These are phyloP conservation scores for Acanthaster planci DNA, from an alignment of 35 echinoderm and acorn worm genomes.

Conservation along the genomic window DNA sequence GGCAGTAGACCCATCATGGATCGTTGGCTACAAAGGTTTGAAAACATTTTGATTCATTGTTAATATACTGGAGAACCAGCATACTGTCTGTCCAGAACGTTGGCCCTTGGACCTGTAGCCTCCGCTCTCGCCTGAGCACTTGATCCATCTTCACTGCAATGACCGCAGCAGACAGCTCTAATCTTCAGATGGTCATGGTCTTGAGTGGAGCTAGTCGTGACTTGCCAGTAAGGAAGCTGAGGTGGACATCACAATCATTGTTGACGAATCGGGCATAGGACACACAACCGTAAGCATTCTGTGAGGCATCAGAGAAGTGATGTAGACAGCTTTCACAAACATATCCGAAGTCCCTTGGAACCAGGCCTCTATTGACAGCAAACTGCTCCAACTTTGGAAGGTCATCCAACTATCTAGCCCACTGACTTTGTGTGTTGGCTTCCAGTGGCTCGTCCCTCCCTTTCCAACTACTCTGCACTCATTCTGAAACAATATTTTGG, in stretches of 20 bases:
- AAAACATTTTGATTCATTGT: conserved; percentile 38
- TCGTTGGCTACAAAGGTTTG: conserved; percentile 57
- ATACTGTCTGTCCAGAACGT: too few relatives aligned
- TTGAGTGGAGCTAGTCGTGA: conserved; percentile 57
- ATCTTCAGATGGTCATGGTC: conserved; percentile 39
- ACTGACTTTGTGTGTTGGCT: neutral
- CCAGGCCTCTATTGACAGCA: conserved; percentile 50
- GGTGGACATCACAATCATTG: conserved; percentile 14
- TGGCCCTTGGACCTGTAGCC: neutral
- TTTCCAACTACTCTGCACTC: conserved; percentile 5
- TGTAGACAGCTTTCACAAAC: conserved; percentile 34
- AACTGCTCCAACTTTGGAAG: conserved; percentile 45
- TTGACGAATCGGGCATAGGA: conserved; percentile 36
- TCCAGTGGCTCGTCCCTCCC: conserved; percentile 57
- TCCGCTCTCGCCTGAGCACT: conserved; percentile 31
- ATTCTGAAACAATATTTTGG: conserved; percentile 70
- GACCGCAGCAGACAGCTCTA: conserved; percentile 65
- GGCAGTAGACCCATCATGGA: conserved; percentile 49
- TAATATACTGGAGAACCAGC: conserved; percentile 70
- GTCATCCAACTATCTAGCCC: conserved; percentile 57
- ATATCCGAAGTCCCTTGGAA: neutral
- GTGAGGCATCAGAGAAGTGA: conserved; percentile 62
- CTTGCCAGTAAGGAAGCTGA: conserved; percentile 46
- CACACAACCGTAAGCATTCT: conserved; percentile 37
- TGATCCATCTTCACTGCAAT: conserved; percentile 43